These are phyloP conservation scores for Orthonychiurus folsomi DNA, from an alignment of 2,888 invertebrate genomes.

Conservation along the genomic window DNA sequence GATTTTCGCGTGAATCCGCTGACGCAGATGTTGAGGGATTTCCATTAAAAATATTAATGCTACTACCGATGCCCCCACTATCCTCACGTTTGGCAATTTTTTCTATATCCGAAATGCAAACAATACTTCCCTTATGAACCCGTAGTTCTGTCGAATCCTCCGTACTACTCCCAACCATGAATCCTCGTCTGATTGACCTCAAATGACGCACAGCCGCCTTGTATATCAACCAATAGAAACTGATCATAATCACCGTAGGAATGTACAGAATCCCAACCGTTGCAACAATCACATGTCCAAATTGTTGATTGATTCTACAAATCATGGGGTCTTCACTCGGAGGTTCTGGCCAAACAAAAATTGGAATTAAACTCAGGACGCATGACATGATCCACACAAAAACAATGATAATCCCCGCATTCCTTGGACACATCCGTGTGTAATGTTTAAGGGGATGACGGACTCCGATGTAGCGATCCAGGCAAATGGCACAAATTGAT, in stretches of 20 bases:
- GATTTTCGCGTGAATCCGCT: not conserved
- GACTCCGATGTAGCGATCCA: conserved; percentile 34
- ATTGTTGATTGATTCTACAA: conserved; percentile 25
- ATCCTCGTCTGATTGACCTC: conserved; percentile 15
- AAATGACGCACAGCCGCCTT: conserved; percentile 20
- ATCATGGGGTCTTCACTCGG: conserved; percentile 5
- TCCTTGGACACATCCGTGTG: conserved; percentile 16
- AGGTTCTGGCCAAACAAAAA: conserved; percentile 18
- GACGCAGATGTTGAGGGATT: not conserved
- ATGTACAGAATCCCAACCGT: conserved; percentile 29
- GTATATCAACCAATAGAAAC: conserved; percentile 28
- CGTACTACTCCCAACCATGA: not conserved
- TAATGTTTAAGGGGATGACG: conserved; percentile 22
- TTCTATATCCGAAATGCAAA: not conserved
- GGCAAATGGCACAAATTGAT: conserved; percentile 28
- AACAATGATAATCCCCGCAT: conserved; percentile 17
- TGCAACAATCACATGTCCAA: conserved; percentile 26
- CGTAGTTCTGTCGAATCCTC: not conserved
- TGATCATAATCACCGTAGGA: conserved; percentile 25
- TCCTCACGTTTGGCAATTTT: not conserved
- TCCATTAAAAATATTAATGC: not conserved
- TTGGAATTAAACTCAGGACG: conserved; percentile 10
- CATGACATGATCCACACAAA: conserved; percentile 24
- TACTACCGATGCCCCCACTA: not conserved
- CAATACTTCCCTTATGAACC: not conserved